Evolutionary conservation across 2,888 invertebrate species (phyloP).

Genomic region (Phalera bucephala): DNA sequence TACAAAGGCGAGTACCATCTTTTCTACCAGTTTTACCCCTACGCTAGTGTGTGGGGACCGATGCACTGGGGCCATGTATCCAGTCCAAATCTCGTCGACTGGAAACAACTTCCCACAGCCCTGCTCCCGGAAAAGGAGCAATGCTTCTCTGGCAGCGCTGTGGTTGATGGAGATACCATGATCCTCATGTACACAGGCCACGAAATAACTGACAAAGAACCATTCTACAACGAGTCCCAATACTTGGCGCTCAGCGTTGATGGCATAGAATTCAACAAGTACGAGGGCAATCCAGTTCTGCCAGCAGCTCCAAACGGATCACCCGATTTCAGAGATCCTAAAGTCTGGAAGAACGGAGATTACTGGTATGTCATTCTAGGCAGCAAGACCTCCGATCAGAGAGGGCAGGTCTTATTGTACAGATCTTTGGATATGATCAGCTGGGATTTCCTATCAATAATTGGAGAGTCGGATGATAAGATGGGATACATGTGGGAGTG

Average conservation of each 20-base stretch:
- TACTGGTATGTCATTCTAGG: conserved; percentile 72
- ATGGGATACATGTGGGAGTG: conserved; percentile 80
- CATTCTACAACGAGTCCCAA: conserved; percentile 60
- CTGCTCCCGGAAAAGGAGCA: conserved; percentile 67
- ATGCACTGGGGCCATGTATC: conserved; percentile 82
- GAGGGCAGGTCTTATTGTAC: conserved; percentile 66
- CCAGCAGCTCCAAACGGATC: conserved; percentile 54
- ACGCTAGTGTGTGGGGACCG: conserved; percentile 67
- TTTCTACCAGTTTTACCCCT: conserved; percentile 80
- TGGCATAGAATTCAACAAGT: conserved; percentile 66
- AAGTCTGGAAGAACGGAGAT: conserved; percentile 67
- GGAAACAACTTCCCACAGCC: conserved; percentile 75
- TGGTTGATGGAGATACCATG: conserved; percentile 57
- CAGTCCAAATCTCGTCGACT: conserved; percentile 73
- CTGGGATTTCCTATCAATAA: conserved; percentile 64
- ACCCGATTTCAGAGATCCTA: conserved; percentile 78
- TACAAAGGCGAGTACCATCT: conserved; percentile 77
- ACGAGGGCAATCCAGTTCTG: conserved; percentile 67
- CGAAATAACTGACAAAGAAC: conserved; percentile 40
- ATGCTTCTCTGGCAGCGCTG: conserved; percentile 76
- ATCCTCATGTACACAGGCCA: conserved; percentile 70
- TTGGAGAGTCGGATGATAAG: conserved; percentile 62
- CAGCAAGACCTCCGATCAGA: conserved; percentile 55
- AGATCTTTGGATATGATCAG: conserved; percentile 59
- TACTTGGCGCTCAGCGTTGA: conserved; percentile 67